Evolutionary conservation across 64 coral and sea anemone genomes (phyloP).

Genomic region (Pocillopora damicornis): DNA sequence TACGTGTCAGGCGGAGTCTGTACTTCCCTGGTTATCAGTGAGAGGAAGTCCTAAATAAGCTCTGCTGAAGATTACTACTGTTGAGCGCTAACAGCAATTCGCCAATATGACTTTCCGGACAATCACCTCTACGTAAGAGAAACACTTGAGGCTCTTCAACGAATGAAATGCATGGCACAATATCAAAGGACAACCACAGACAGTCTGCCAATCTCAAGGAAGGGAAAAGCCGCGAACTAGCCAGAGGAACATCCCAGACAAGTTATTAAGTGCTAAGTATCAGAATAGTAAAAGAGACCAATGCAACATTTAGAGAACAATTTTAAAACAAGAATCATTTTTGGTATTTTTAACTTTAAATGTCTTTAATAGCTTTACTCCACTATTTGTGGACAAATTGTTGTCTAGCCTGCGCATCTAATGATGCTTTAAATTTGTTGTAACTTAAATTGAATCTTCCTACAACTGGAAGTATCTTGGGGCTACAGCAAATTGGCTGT

Average conservation of each 20-base stretch:
- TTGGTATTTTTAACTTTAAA: too few relatives aligned
- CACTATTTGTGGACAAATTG: too few relatives aligned
- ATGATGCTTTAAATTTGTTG: too few relatives aligned
- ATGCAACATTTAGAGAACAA: too few relatives aligned
- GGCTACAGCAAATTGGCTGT: too few relatives aligned
- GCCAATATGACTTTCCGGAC: not conserved
- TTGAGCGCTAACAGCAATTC: not conserved
- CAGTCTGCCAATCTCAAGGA: not conserved
- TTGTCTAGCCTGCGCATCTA: too few relatives aligned
- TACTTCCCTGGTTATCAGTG: not conserved
- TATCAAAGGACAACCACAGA: not conserved
- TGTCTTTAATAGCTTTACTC: too few relatives aligned
- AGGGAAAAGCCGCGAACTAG: not conserved
- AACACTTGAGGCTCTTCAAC: not conserved
- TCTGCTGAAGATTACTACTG: not conserved
- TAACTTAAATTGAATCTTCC: too few relatives aligned
- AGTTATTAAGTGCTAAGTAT: not conserved
- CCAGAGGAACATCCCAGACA: not conserved
- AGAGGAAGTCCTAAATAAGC: not conserved
- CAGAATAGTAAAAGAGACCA: too few relatives aligned
- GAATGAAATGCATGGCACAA: not conserved
- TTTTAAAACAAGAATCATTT: too few relatives aligned
- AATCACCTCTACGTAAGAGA: slow-evolving; percentile 7
- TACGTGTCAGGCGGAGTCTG: not conserved
- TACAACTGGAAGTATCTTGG: too few relatives aligned